Evolutionary conservation across 1,140 invertebrate genomes (phyloP).

Genomic region (Drosophila ironensis): DNA sequence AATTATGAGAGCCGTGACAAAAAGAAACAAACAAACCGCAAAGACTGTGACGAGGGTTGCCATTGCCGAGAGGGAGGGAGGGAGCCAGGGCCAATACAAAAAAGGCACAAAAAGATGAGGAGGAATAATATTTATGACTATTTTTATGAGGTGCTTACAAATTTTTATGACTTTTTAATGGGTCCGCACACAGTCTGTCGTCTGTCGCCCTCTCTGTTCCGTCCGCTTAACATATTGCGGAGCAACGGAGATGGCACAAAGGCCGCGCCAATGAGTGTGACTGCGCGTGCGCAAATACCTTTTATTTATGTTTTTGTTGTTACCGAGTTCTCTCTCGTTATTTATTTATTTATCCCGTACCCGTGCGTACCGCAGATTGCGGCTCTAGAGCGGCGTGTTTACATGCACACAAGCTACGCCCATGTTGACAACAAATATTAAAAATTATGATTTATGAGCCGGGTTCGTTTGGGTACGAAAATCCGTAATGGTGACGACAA

Average conservation of each 20-base stretch:
- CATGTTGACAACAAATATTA: conserved; percentile 80
- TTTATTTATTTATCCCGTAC: conserved; percentile 1
- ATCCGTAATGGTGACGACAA: conserved; percentile 64
- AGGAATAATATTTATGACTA: conserved; percentile 81
- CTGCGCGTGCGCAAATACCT: conserved; percentile 81
- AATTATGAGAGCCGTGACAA: conserved; percentile 65
- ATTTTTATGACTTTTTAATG: conserved; percentile 82
- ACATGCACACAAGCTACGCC: conserved; percentile 74
- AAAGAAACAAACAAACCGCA: conserved; percentile 55
- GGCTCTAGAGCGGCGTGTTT: conserved; percentile 63
- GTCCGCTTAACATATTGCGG: background rate
- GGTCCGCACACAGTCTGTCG: conserved; percentile 50
- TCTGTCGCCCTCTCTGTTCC: conserved; percentile 22
- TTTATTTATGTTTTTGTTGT: conserved; percentile 38
- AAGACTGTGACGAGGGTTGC: conserved; percentile 66
- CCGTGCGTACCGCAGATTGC: conserved; percentile 29
- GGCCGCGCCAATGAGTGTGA: conserved; percentile 50
- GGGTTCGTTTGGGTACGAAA: conserved; percentile 33
- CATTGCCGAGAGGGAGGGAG: conserved; percentile 7
- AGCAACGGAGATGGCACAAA: conserved; percentile 10
- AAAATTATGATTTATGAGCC: conserved; percentile 80
- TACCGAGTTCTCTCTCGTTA: conserved; percentile 2
- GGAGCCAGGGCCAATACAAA: conserved; percentile 7
- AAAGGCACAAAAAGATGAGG: conserved; percentile 46
- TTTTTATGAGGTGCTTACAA: conserved; percentile 82